phyloP scores from a whole-genome alignment of 2,888 invertebrate species.

The Tetropium fuscum region DNA sequence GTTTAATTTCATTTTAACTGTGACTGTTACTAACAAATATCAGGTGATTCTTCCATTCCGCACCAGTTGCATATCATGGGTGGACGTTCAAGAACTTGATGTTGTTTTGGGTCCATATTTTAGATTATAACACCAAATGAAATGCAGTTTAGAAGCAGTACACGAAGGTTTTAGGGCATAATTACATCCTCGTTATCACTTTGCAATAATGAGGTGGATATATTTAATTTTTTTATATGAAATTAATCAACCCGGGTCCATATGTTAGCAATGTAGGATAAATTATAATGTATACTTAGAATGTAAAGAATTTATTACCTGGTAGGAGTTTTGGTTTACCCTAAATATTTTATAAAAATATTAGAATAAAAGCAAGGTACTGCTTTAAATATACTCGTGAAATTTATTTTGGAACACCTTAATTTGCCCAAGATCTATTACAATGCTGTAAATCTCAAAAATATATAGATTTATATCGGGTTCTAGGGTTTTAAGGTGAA shows the following conservation, averaged over 20 bases:
- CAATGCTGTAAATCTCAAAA: too few species aligned
- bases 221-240: conserved; percentile 16
- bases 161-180: not conserved
- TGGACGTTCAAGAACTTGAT: conserved; percentile 6
- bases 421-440: too few species aligned
- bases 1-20: conserved; percentile 6
- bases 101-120: conserved; percentile 25
- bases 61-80: conserved; percentile 4
- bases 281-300: conserved; percentile 7
- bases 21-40: conserved; percentile 9
- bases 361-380: conserved; percentile 46
- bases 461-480: too few species aligned
- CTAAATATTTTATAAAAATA: conserved; percentile 15
- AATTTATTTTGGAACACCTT: too few species aligned
- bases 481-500: too few species aligned
- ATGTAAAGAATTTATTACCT: conserved; percentile 16
- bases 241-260: conserved; percentile 48
- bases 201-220: conserved; percentile 22
- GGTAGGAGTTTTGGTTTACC: not conserved
- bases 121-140: conserved; percentile 24
- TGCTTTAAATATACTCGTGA: conserved; percentile 54
- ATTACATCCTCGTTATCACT: conserved; percentile 3
- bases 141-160: conserved; percentile 17
- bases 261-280: conserved; percentile 22
- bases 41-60: not conserved